These are phyloP conservation scores for Globodera ellingtonae DNA, from an alignment of 1,140 invertebrate genomes.

Conservation along the genomic window DNA sequence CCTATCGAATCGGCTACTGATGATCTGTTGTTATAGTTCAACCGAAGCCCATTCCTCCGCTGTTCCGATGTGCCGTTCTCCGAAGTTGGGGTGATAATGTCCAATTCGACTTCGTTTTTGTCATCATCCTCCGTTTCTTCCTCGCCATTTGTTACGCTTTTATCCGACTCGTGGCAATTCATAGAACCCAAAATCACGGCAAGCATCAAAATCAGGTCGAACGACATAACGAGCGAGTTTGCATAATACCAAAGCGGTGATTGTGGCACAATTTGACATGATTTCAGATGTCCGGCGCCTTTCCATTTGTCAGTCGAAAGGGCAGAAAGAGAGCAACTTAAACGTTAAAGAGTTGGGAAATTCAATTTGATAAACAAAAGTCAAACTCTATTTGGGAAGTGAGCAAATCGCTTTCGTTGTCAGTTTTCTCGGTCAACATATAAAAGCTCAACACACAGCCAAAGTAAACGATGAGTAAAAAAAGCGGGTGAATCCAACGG, in stretches of 20 bases:
- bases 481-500: not conserved
- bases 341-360: not conserved
- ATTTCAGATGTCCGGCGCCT: not conserved
- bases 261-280: not conserved
- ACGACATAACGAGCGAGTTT: not conserved
- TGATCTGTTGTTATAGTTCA: not conserved
- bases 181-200: not conserved
- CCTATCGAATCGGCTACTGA: not conserved
- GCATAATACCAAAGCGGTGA: not conserved
- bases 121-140: not conserved
- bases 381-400: not conserved
- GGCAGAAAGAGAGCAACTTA: not conserved
- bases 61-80: not conserved
- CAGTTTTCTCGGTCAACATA: not conserved
- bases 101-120: not conserved
- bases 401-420: not conserved
- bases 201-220: not conserved
- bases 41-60: no score
- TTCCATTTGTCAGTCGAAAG: not conserved
- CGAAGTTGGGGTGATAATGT: no score
- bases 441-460: not conserved
- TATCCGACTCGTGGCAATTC: not conserved
- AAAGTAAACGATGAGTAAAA: not conserved
- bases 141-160: not conserved
- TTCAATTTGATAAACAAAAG: not conserved